Evolutionary conservation across 2,888 invertebrate genomes (phyloP), one percentile per base, ranked within the genome.

Genomic region (Pollenia angustigena): DNA sequence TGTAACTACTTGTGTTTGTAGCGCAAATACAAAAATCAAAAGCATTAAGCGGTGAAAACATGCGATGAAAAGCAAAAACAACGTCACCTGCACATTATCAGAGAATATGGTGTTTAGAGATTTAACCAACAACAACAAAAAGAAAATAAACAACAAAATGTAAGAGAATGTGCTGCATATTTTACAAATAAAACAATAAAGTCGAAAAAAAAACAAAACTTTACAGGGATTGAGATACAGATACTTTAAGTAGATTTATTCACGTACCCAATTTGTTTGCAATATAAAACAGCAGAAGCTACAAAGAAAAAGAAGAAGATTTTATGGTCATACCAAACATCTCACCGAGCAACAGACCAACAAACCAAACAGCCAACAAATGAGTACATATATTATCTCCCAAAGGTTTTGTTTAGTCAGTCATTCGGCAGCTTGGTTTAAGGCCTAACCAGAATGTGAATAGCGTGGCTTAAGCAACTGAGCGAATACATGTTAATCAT

Each of bases 1-100:
- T 46, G 11, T 11, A 10, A 46, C 12, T 12, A 46, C 46, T 12
- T 68, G 23, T 50, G 10, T 10, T 4, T 42, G 40, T 62, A 48
- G 42, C 80, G 16, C 16, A 75, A 75, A 66, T 7, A 60, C 79
- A 42, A 46, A 82, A 76, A 76, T 71, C 69, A 76, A 82, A 76
- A 71, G 62, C 62, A 76, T 71, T 76, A 69, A 72, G 58, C 52
- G 82, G 62, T 52, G 0, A 4, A 2, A 3, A 60, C 75, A 52
- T 52, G 52, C 44, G 46, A 82, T 76, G 71, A 82, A 76, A 56
- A 82, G 62, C 69, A 23, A 62, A 79, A 75, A 50, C 58, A 76
- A 75, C 69, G 64, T 52, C 42, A 81, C 66, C 66, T 72, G 64
- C 50, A 40, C 32, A 68, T n/a, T 16, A 46, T 44, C 48, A 48